Percentiles rank a stretch among this genome's conserved stretches.
phyloP scores from a whole-genome alignment of 2,113 vertebrate species.

The Genyomyrus donnyi region DNA sequence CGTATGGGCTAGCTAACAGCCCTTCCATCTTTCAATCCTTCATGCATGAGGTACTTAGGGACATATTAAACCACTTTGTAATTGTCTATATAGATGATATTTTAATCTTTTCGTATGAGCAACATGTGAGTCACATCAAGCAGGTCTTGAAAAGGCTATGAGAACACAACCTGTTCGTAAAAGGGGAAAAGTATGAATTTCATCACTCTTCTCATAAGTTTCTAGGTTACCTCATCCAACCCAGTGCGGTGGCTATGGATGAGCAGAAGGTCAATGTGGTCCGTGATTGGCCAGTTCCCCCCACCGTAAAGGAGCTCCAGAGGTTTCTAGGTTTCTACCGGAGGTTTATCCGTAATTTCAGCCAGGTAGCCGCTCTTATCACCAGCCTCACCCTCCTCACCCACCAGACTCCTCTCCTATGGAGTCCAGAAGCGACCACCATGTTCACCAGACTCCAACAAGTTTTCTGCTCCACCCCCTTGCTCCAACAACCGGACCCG shows the following conservation, averaged over 20 bases:
- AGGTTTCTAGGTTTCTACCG: neutral
- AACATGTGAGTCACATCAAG: neutral
- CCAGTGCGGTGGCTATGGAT: neutral
- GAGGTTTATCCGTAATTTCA: neutral
- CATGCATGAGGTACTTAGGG: neutral
- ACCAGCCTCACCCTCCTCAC: neutral
- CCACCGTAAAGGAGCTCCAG: too few relatives aligned
- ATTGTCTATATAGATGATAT: neutral
- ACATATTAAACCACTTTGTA: neutral
- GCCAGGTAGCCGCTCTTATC: neutral
- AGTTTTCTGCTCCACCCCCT: neutral
- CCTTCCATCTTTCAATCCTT: neutral
- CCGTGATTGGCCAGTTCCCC: too few relatives aligned
- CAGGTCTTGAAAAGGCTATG: neutral
- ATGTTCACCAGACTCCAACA: neutral
- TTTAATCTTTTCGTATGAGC: neutral
- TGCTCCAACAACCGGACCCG: neutral
- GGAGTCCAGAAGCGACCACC: neutral
- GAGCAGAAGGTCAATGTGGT: neutral
- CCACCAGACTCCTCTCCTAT: neutral
- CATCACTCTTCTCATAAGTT: neutral
- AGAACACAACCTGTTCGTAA: neutral
- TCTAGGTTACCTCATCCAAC: neutral
- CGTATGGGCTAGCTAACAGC: neutral
- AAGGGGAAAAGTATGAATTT: neutral